Evolutionary conservation across 2,888 invertebrate genomes (phyloP).

Genomic region (Ethmia dodecea): DNA sequence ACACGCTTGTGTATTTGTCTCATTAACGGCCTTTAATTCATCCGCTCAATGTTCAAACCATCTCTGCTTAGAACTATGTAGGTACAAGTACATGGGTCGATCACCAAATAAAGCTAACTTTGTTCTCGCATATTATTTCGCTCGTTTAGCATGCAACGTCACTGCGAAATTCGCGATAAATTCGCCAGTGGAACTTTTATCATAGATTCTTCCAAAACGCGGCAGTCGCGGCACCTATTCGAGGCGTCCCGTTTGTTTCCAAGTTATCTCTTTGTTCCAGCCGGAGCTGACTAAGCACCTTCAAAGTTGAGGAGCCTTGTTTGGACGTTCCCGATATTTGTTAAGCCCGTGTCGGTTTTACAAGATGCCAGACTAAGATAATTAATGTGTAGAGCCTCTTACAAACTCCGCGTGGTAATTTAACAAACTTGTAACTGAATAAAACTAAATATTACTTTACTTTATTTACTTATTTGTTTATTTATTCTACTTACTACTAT

Average conservation of each 20-base stretch:
- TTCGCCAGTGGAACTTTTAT: conserved; percentile 5
- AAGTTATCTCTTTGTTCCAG: conserved; percentile 56
- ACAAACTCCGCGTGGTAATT: conserved; percentile 40
- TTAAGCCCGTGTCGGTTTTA: conserved; percentile 61
- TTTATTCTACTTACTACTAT: too few species aligned
- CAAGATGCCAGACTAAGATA: conserved; percentile 59
- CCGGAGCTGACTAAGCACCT: conserved; percentile 52
- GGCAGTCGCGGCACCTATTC: conserved; percentile 19
- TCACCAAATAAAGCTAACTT: too few species aligned
- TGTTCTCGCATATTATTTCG: too few species aligned
- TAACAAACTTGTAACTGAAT: conserved; percentile 52
- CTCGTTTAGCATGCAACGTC: too few species aligned
- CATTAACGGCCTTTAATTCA: too few species aligned
- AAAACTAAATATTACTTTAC: conserved; percentile 27
- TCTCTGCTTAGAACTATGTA: too few species aligned
- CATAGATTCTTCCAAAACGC: conserved; percentile 7
- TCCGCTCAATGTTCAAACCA: too few species aligned
- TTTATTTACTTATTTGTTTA: too few species aligned
- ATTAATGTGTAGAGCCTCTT: conserved; percentile 58
- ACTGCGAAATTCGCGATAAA: too few species aligned
- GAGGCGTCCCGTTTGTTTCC: conserved; percentile 31
- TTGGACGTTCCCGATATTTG: conserved; percentile 63
- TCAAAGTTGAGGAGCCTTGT: conserved; percentile 57
- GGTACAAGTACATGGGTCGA: too few species aligned
- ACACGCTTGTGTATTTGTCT: too few species aligned